Evolutionary conservation across 2,113 vertebrate species (phyloP).

Genomic region (Andinoacara biseriatus): DNA sequence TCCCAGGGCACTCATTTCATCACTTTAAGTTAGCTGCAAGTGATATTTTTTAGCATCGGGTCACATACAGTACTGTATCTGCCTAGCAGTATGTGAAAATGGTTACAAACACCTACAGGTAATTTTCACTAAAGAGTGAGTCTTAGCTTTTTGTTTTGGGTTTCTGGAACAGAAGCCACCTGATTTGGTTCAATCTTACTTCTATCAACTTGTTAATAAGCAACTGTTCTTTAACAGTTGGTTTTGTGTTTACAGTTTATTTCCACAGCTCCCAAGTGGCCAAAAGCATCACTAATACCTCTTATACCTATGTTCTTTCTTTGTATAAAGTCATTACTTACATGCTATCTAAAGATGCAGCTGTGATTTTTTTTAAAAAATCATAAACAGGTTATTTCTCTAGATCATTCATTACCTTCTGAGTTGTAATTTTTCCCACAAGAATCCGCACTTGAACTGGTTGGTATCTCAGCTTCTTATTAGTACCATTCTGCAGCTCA

Average conservation of each 20-base stretch:
- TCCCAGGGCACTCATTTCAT: not conserved
- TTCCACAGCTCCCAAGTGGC: not conserved
- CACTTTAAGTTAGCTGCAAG: not conserved
- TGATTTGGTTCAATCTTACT: not conserved
- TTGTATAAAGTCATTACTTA: not conserved
- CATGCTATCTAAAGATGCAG: not conserved
- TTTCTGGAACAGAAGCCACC: rapidly evolving
- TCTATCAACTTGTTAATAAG: not conserved
- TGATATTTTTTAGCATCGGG: not conserved
- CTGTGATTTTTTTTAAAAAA: not conserved
- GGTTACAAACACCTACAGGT: not conserved
- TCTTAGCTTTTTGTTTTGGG: conserved; percentile 5
- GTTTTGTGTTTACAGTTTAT: not conserved
- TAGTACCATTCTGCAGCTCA: conserved; percentile 6
- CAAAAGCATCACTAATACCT: rapidly evolving
- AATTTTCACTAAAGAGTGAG: not conserved
- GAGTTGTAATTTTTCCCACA: conserved; percentile 22
- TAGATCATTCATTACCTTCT: not conserved
- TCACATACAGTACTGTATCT: not conserved
- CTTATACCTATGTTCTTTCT: not conserved
- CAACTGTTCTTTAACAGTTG: not conserved
- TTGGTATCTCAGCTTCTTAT: not conserved
- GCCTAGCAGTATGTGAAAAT: not conserved
- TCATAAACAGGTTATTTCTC: not conserved
- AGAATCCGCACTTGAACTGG: not conserved